Percentiles rank a stretch among this genome's conserved stretches.
Conservation (phyloP, 2,888 invertebrate species). For the Plebejus anna region DNA sequence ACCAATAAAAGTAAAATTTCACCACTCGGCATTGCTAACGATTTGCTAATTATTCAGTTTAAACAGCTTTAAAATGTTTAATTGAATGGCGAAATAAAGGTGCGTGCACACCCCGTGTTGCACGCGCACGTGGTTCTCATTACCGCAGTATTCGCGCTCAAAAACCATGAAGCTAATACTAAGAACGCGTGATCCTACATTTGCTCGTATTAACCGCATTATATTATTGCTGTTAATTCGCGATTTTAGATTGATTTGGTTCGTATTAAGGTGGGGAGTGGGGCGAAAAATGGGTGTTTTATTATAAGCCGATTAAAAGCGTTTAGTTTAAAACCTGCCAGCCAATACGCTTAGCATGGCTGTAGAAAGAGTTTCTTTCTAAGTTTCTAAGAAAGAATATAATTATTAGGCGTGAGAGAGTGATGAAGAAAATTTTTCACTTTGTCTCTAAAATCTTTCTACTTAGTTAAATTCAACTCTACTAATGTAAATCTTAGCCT, state of each 20-base stretch:
- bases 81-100: constrained; percentile 4
- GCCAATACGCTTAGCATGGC: not conserved
- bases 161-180: not conserved
- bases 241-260: constrained; percentile 15
- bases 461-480: not conserved
- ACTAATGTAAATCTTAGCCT: not conserved
- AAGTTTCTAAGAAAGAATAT: not conserved
- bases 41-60: not conserved
- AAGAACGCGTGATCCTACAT: constrained; percentile 19
- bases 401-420: not conserved
- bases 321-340: not conserved
- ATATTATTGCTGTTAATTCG: not conserved
- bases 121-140: constrained; percentile 25
- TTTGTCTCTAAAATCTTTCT: too few species aligned
- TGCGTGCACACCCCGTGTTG: not conserved
- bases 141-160: constrained; percentile 29
- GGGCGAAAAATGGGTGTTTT: not conserved
- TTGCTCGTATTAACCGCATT: not conserved
- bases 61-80: not conserved
- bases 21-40: not conserved
- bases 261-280: not conserved
- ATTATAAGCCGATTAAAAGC: not conserved
- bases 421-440: too few species aligned
- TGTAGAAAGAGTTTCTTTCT: not conserved
- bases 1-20: not conserved